A percentile compares a stretch with the other conserved stretches of the same genome.
These are phyloP conservation scores for Enteromius unitaeniatus DNA, from an alignment of 2,797 vertebrate genomes.

Conservation along the genomic window DNA sequence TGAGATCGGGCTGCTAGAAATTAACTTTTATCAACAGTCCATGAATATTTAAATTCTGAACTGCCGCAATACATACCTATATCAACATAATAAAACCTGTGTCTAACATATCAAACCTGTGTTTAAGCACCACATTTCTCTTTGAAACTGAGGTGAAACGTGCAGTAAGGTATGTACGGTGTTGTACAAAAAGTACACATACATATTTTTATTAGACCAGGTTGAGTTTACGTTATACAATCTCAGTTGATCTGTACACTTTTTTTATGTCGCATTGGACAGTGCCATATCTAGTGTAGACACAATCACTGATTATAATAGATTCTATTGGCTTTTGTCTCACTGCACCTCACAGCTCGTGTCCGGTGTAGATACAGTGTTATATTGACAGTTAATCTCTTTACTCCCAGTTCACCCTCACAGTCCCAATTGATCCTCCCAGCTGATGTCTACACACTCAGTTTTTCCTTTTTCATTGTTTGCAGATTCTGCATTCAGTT, in stretches of 20 bases:
- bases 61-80: too few species aligned
- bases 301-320: neutral
- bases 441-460: neutral
- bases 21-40: too few species aligned
- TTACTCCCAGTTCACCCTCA: neutral
- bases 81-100: too few species aligned
- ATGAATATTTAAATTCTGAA: too few species aligned
- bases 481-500: neutral
- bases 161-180: too few species aligned
- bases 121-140: too few species aligned
- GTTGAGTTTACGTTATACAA: too few species aligned
- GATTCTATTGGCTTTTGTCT: neutral
- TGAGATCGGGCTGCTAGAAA: too few species aligned
- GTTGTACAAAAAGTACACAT: too few species aligned
- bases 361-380: neutral
- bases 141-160: too few species aligned
- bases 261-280: neutral
- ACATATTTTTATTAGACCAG: too few species aligned
- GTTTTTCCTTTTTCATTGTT: neutral
- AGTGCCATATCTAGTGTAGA: neutral
- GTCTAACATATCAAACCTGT: too few species aligned
- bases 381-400: neutral
- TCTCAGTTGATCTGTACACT: neutral
- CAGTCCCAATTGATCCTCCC: neutral
- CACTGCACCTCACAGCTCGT: neutral